A percentile compares a stretch with the other conserved stretches of the same genome.
Conservation (phyloP, 2,113 vertebrate species). For the Xiphophorus couchianus region DNA sequence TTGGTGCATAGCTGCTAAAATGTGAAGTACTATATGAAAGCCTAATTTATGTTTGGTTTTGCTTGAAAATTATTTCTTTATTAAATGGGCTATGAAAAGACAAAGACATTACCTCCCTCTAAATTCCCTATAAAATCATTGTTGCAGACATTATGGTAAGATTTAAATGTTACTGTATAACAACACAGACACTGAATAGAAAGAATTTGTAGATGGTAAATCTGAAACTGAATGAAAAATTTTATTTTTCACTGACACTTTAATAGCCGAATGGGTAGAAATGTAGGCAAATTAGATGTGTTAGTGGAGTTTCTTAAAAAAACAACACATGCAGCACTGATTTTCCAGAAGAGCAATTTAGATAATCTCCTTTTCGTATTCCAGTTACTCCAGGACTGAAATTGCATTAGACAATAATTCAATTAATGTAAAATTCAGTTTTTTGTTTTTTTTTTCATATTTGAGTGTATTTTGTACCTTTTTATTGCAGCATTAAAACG, state of each 20-base stretch:
- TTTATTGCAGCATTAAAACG: conserved; percentile 4
- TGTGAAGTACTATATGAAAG: too few species aligned
- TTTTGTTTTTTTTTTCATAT: not conserved
- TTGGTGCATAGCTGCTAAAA: too few species aligned
- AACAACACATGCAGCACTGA: too few species aligned
- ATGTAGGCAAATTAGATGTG: not conserved
- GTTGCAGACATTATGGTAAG: not conserved
- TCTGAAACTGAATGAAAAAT: not conserved
- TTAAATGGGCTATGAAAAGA: not conserved
- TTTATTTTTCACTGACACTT: not conserved
- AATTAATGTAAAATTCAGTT: not conserved
- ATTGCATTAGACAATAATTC: not conserved
- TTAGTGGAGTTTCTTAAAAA: too few species aligned
- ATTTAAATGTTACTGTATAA: not conserved
- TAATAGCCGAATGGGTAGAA: not conserved
- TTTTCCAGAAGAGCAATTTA: too few species aligned
- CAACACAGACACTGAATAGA: not conserved
- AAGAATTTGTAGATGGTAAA: not conserved
- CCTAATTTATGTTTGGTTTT: too few species aligned
- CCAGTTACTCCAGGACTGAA: too few species aligned
- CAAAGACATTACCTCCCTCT: not conserved
- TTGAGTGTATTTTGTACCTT: not conserved
- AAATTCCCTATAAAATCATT: not conserved
- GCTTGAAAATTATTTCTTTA: too few species aligned
- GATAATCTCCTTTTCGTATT: too few species aligned